Percentiles rank a stretch among this genome's conserved stretches.
Conservation (phyloP, 2,888 invertebrate genomes). For the Perizoma flavofasciatum region DNA sequence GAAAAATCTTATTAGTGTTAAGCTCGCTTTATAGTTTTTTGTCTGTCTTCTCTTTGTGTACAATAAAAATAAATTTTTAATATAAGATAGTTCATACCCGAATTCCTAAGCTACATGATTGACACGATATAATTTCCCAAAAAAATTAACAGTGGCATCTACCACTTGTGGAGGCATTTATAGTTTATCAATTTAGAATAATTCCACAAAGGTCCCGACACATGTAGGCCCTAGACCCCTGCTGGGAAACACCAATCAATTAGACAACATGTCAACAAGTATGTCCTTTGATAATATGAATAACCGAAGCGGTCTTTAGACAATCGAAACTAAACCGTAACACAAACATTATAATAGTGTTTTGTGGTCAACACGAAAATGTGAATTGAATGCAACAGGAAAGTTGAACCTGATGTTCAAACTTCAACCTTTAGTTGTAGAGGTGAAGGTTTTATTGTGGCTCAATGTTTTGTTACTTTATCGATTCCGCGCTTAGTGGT, state of each 20-base stretch:
- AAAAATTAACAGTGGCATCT: slow-evolving; percentile 79
- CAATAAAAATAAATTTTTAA: no score
- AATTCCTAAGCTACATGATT: slow-evolving; percentile 46
- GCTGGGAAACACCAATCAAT: slow-evolving; percentile 82
- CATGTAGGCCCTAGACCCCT: slow-evolving; percentile 74
- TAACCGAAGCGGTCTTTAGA: slow-evolving; percentile 53
- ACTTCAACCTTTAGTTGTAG: slow-evolving; percentile 41
- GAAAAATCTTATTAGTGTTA: no score
- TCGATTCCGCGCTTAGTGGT: slow-evolving; percentile 54
- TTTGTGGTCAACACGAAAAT: slow-evolving; percentile 54
- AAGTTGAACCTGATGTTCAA: slow-evolving; percentile 41
- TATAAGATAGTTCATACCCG: slow-evolving; percentile 20
- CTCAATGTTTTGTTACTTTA: slow-evolving; percentile 44
- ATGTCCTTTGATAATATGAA: slow-evolving; percentile 76
- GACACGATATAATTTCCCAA: slow-evolving; percentile 54
- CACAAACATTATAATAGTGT: slow-evolving; percentile 61
- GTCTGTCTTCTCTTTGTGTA: no score
- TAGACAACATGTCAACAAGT: slow-evolving; percentile 84
- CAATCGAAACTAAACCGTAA: slow-evolving; percentile 69
- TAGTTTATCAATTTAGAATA: slow-evolving; percentile 81
- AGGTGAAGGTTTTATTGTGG: slow-evolving; percentile 28
- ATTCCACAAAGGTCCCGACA: slow-evolving; percentile 79
- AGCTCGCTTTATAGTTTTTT: no score
- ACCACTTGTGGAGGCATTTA: slow-evolving; percentile 76
- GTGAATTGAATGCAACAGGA: slow-evolving; percentile 47